These are phyloP conservation scores for Drosophila yakuba DNA, from an alignment of 1,140 invertebrate genomes.

Conservation along the genomic window DNA sequence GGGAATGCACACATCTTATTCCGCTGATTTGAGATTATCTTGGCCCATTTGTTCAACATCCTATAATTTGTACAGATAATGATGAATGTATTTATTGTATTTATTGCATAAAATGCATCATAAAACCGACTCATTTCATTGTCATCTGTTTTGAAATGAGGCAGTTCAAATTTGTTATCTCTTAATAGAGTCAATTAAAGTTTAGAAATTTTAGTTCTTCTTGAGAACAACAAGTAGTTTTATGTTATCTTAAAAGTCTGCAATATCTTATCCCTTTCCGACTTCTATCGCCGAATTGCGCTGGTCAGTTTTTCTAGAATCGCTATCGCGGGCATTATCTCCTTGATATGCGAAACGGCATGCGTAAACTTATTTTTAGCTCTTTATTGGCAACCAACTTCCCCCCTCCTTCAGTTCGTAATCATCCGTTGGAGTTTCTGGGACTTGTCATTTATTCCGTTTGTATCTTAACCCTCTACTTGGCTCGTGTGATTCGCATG, in stretches of 20 bases:
- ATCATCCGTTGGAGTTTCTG: background rate
- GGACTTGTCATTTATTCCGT: background rate
- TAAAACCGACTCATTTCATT: no score
- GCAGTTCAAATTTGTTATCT: no score
- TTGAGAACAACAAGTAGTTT: no score
- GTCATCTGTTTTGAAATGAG: no score
- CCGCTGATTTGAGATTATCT: background rate
- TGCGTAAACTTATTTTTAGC: conserved; percentile 32
- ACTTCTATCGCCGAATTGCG: conserved; percentile 2
- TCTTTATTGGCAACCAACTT: conserved; percentile 3
- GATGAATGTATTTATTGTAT: background rate
- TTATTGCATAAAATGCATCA: background rate
- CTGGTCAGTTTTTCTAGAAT: conserved; percentile 28
- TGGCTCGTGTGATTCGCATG: conserved; percentile 4
- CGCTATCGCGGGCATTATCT: conserved; percentile 9
- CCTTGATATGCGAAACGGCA: conserved; percentile 15
- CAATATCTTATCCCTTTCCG: no score
- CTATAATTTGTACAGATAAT: background rate
- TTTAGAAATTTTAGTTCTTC: no score
- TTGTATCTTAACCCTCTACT: conserved; percentile 2
- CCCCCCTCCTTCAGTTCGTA: background rate
- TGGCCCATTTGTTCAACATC: background rate
- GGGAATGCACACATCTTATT: background rate
- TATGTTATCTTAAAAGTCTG: background rate
- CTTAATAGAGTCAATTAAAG: no score